phyloP scores from a whole-genome alignment of 2,113 vertebrate species.

The Varanus salvator region DNA sequence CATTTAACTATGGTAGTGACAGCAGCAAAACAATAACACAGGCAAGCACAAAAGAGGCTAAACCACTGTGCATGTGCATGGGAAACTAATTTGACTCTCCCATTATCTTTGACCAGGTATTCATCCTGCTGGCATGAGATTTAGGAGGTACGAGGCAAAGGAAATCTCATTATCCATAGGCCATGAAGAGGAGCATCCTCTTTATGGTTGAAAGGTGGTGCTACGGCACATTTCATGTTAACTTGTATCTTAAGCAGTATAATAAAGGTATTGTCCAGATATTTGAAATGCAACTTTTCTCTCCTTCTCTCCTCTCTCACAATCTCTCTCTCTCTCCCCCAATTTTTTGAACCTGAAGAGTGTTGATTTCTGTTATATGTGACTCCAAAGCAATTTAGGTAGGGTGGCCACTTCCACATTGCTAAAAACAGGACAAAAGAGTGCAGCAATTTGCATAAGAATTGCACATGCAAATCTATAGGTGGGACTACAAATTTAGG shows the following conservation, averaged over 20 bases:
- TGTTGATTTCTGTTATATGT: not conserved
- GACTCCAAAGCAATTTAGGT: not conserved
- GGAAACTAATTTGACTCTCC: conserved; percentile 1
- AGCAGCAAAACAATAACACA: not conserved
- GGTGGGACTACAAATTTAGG: no score
- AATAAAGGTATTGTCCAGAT: conserved; percentile 54
- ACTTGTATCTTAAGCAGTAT: conserved; percentile 49
- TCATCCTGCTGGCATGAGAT: conserved; percentile 41
- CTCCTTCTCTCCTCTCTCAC: conserved; percentile 3
- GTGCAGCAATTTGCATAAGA: no score
- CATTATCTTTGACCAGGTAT: conserved; percentile 24
- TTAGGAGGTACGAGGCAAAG: conserved; percentile 46
- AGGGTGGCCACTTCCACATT: no score
- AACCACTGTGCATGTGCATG: not conserved
- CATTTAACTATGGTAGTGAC: not conserved
- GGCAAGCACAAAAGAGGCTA: not conserved
- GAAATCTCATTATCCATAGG: conserved; percentile 58
- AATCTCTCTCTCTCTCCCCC: conserved; percentile 13
- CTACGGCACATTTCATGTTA: conserved; percentile 42
- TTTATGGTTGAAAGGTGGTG: conserved; percentile 59
- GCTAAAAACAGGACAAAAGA: not conserved
- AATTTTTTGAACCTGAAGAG: not conserved
- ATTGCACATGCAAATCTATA: no score
- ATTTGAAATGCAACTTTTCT: conserved; percentile 58
- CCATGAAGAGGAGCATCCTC: conserved; percentile 51